Percentiles rank a stretch among this genome's conserved stretches.
phyloP scores from a whole-genome alignment of 2,113 vertebrate species.

The Saccopteryx bilineata region DNA sequence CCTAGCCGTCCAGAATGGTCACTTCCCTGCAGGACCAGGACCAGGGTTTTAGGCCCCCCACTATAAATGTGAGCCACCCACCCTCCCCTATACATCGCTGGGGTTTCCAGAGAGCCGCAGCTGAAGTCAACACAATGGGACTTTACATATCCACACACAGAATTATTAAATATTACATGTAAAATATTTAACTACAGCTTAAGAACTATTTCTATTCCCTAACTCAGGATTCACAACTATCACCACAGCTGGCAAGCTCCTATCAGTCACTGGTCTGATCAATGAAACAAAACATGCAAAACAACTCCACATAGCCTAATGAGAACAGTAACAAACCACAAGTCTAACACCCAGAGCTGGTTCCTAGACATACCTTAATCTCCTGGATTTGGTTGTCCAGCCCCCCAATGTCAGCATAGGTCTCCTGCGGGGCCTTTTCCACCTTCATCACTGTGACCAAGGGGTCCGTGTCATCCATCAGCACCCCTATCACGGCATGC shows the following conservation, averaged over 20 bases:
- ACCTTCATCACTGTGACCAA: conserved; percentile 99
- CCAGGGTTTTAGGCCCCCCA: background rate
- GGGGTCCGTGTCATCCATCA: conserved; percentile 99
- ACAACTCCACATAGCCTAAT: too few relatives aligned
- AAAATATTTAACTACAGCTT: background rate
- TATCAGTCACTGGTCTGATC: background rate
- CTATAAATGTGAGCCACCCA: too few relatives aligned
- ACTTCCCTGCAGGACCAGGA: too few relatives aligned
- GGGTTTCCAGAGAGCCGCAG: background rate
- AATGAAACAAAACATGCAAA: background rate
- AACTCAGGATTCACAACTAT: background rate
- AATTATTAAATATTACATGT: background rate
- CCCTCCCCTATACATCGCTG: background rate
- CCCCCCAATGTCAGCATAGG: conserved; percentile 97
- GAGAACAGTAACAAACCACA: background rate
- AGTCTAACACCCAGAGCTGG: background rate
- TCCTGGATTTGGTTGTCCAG: conserved; percentile 99
- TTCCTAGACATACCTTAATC: conserved; percentile 92
- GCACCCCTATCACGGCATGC: conserved; percentile 97
- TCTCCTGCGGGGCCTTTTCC: conserved; percentile 99
- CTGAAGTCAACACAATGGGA: background rate
- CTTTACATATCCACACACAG: background rate
- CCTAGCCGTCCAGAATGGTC: background rate
- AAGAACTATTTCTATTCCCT: background rate
- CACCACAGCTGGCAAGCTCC: background rate